These are phyloP conservation scores for Diplodus sargus DNA, from an alignment of 2,797 vertebrate species.

Conservation along the genomic window DNA sequence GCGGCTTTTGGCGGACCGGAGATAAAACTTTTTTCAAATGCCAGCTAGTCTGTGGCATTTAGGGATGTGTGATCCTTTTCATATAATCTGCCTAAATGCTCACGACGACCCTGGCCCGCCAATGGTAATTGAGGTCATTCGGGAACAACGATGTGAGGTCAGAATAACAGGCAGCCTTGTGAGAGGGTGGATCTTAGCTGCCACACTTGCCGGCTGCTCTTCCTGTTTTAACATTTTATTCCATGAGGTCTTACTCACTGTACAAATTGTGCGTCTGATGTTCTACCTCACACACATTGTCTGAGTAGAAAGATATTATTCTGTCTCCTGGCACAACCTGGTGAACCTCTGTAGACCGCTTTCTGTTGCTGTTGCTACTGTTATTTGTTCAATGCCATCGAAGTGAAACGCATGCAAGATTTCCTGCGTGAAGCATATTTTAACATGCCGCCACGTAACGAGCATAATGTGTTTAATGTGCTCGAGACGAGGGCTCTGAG, in stretches of 20 bases:
- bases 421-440: slow-evolving; percentile 26
- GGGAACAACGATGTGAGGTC: slow-evolving; percentile 65
- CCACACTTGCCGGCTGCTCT: slow-evolving; percentile 17
- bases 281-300: neutral
- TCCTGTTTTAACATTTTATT: slow-evolving; percentile 33
- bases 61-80: slow-evolving; percentile 72
- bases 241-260: slow-evolving; percentile 10
- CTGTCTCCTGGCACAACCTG: neutral
- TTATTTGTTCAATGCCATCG: slow-evolving; percentile 12
- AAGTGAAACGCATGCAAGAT: slow-evolving; percentile 39
- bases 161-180: slow-evolving; percentile 51
- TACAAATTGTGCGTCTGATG: neutral
- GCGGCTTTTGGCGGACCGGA: slow-evolving; percentile 77
- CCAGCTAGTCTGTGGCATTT: slow-evolving; percentile 87
- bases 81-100: slow-evolving; percentile 77
- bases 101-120: slow-evolving; percentile 60
- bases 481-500: slow-evolving; percentile 31
- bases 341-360: neutral
- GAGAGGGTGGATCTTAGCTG: slow-evolving; percentile 21
- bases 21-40: slow-evolving; percentile 87
- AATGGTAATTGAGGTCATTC: slow-evolving; percentile 79
- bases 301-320: slow-evolving; percentile 11
- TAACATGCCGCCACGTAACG: slow-evolving; percentile 33
- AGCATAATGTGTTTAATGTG: slow-evolving; percentile 58
- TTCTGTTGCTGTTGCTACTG: neutral